Evolutionary conservation across 2,113 vertebrate species (phyloP), one percentile per base, ranked within the genome.

Genomic region (Coracopsis vasa): DNA sequence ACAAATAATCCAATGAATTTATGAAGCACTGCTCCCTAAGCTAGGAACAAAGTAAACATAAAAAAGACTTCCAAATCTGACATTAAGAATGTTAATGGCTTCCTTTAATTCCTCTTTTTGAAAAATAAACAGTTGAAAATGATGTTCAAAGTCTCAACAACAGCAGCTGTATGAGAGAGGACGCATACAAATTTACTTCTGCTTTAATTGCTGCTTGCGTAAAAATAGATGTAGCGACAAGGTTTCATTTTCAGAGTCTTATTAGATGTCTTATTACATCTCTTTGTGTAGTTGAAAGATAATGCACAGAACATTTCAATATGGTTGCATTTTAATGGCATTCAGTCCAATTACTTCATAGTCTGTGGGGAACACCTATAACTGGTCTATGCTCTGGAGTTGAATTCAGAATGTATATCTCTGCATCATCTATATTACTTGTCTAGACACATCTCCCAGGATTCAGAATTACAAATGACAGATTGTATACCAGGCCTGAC

Each of bases 381-480:
- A 89, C 31, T 0, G 6, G 19, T 56, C 78, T 65, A 37, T 69
- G 44, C 70, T 94, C 47, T 87, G 80, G 29, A 92, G 73, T 18
- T 87, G 47, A 87, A 85, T 90, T 86, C 88, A 54, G 23, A 88
- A 28, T 66, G 18, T n/a, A 21, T 94, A 89, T 96, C 86, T 94
- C 45, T 92, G 45, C 51, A 71, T 15, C 86, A 94, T 95, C 91
- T 95, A 28, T 81, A 89, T 87, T 89, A 71, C 72, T 84, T 72
- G 95, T 95, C 93, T 94, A 95, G 91, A 94, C 93, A 94, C 8
- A 48, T 94, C 33, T 92, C 18, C 69, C 37, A 91, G 29, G 25
- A 84, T 75, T 91, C 54, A 78, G 53, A 93, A 96, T 96, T 95
- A 56, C 28, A 94, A 96, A 90, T 93, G 93, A 90, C 93, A 91